Conservation (phyloP, 2,888 invertebrate species). For the Lepas anatifera region DNA sequence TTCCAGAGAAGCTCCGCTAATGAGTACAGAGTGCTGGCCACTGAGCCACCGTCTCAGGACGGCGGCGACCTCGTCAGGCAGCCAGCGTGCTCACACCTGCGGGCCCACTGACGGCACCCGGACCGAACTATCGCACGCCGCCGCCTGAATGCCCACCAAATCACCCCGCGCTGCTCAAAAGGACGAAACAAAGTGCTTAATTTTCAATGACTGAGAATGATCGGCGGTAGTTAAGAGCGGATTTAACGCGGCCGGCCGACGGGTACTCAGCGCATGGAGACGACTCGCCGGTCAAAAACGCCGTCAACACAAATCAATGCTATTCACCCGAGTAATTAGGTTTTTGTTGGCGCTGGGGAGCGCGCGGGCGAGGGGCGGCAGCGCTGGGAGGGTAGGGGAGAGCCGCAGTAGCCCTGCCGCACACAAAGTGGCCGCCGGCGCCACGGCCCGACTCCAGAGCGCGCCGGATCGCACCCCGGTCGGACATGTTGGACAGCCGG, state of each 20-base stretch:
- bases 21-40: too few relatives aligned
- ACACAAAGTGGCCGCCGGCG: too few relatives aligned
- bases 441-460: too few relatives aligned
- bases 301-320: conserved; percentile 11
- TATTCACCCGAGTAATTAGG: conserved; percentile 5
- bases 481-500: too few relatives aligned
- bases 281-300: neutral
- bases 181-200: conserved; percentile 7
- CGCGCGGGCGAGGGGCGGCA: neutral
- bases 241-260: neutral
- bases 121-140: neutral
- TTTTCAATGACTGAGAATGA: conserved; percentile 10
- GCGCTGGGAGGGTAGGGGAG: neutral
- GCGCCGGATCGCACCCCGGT: too few relatives aligned
- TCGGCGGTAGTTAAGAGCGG: neutral
- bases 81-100: too few relatives aligned
- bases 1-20: too few relatives aligned
- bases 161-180: neutral
- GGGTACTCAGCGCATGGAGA: neutral
- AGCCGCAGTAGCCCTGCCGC: too few relatives aligned
- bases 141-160: neutral
- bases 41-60: too few relatives aligned
- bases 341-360: neutral
- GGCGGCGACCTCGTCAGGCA: too few relatives aligned
- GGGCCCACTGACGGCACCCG: too few relatives aligned